Conservation (phyloP, 2,113 vertebrate species). For the Labeo catla region DNA sequence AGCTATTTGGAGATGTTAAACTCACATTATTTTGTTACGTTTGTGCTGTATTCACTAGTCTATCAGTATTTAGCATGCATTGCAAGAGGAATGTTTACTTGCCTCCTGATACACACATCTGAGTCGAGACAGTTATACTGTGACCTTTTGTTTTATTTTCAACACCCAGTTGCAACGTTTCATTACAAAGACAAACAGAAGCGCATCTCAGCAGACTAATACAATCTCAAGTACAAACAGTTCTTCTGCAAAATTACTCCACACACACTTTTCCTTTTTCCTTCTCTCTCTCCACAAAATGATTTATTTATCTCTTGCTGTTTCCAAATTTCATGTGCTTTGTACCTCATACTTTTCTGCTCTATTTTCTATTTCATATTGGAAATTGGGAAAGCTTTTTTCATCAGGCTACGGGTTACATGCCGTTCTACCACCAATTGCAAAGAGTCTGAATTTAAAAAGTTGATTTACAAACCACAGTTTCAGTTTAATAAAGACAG, state of each 20-base stretch:
- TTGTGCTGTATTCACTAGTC: not conserved
- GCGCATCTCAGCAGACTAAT: constrained; percentile 2
- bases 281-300: not conserved
- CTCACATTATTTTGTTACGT: not conserved
- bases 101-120: not conserved
- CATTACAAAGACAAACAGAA: constrained; percentile 28
- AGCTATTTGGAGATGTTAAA: not conserved
- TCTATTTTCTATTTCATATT: constrained; percentile 9
- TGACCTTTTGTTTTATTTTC: constrained; percentile 30
- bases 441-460: not conserved
- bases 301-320: constrained; percentile 20
- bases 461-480: not conserved
- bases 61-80: not conserved
- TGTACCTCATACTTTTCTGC: not conserved
- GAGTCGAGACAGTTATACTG: not conserved
- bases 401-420: not conserved
- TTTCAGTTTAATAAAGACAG: not conserved
- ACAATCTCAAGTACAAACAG: constrained; percentile 25
- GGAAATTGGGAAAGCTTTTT: constrained; percentile 19
- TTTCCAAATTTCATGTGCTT: not conserved
- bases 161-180: not conserved
- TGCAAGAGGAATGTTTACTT: not conserved
- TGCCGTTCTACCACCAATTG: not conserved
- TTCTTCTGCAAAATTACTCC: not conserved
- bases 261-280: constrained; percentile 8